These are phyloP conservation scores for Siniperca chuatsi DNA, from an alignment of 2,113 vertebrate species.

Conservation along the genomic window DNA sequence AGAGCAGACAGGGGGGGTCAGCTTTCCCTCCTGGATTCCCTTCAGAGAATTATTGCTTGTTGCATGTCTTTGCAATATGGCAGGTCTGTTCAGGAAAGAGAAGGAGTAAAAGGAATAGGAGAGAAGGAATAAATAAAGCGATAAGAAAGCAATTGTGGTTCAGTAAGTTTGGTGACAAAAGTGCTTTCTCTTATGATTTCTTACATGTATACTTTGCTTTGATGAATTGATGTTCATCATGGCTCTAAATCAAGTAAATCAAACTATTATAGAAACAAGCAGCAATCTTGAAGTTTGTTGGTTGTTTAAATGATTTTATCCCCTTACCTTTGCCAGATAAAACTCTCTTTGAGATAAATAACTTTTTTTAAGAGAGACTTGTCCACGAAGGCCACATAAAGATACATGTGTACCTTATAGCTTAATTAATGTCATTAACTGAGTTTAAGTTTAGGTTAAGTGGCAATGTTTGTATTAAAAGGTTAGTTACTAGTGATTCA, in stretches of 20 bases:
- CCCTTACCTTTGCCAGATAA: background rate
- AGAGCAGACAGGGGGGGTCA: conserved; percentile 10
- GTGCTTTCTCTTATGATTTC: background rate
- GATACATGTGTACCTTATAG: too few relatives aligned
- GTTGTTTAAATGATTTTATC: background rate
- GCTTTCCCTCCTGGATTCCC: conserved; percentile 5
- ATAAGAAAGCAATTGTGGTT: background rate
- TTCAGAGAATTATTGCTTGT: background rate
- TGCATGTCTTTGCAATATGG: background rate
- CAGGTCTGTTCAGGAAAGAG: background rate
- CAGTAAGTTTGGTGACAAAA: background rate
- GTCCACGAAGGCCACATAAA: too few relatives aligned
- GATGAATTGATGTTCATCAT: background rate
- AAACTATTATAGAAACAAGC: background rate
- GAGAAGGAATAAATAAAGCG: background rate
- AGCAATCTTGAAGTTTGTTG: background rate
- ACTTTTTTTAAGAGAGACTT: too few relatives aligned
- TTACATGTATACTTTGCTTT: too few relatives aligned
- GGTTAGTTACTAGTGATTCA: too few relatives aligned
- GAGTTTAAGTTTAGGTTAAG: too few relatives aligned
- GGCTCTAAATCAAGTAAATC: background rate
- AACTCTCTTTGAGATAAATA: too few relatives aligned
- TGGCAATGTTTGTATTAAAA: too few relatives aligned
- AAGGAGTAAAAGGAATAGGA: too few relatives aligned
- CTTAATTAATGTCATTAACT: too few relatives aligned